Percentiles rank a stretch among this genome's conserved stretches.
These are phyloP conservation scores for Rhodeus uyekii DNA, from an alignment of 2,797 vertebrate species.

Conservation along the genomic window DNA sequence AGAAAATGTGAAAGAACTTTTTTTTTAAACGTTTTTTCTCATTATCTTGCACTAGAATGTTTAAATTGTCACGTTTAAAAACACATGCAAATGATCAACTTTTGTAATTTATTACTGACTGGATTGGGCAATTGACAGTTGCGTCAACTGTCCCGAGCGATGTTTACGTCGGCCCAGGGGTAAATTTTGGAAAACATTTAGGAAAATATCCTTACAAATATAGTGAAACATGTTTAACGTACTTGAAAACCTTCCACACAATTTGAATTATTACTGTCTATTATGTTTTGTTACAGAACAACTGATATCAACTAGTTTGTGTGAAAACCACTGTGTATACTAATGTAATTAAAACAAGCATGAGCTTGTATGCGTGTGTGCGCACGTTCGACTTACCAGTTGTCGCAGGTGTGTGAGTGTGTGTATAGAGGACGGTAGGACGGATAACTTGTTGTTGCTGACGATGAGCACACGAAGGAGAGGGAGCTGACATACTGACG, in stretches of 20 bases:
- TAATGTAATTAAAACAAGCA: not conserved
- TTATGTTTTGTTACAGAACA: not conserved
- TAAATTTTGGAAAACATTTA: not conserved
- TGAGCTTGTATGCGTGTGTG: not conserved
- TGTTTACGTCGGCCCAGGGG: too few relatives aligned
- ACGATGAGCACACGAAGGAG: slow-evolving; percentile 88
- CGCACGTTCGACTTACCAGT: slow-evolving; percentile 76
- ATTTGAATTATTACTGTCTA: not conserved
- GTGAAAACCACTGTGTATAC: not conserved
- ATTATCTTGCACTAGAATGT: too few relatives aligned
- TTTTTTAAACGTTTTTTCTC: too few relatives aligned
- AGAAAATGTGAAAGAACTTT: too few relatives aligned
- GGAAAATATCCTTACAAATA: not conserved
- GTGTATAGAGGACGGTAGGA: slow-evolving; percentile 81
- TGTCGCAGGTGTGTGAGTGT: slow-evolving; percentile 84
- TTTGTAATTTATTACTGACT: too few relatives aligned
- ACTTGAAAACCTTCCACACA: not conserved
- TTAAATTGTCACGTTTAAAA: too few relatives aligned
- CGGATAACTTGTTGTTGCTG: slow-evolving; percentile 90
- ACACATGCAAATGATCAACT: too few relatives aligned
- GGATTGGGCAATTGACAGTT: too few relatives aligned
- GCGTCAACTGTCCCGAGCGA: too few relatives aligned
- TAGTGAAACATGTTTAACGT: not conserved
- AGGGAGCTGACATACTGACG: slow-evolving; percentile 87
- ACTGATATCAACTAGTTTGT: not conserved